Evolutionary conservation across 2,888 invertebrate genomes (phyloP), one percentile per base, ranked within the genome.

Genomic region (Urechis unicinctus): DNA sequence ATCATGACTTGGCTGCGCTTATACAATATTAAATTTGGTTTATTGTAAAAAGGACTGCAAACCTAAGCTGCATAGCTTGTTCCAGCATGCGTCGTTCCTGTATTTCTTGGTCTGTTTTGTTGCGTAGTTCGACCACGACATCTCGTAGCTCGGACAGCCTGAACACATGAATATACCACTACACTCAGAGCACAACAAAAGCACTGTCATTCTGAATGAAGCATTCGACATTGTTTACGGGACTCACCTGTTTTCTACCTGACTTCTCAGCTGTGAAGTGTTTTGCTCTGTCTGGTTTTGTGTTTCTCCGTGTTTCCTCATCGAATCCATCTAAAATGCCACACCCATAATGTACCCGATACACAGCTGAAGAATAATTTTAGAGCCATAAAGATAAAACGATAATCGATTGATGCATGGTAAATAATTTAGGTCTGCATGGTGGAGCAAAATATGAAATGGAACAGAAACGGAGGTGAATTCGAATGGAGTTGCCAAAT

Each of bases 111-210:
- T 77, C 77, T 55, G 72, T 71, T 56, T 69, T 69, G 22, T 66
- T 62, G 43, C 77, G 57, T 22, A 74, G 61, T n/a, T 75, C 73
- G 53, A 73, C 65, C 29, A 76, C 54, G 0, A 73, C 70, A 56
- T 75, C 75, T 28, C 75, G 59, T 41, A 76, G 59, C 55, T 77
- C 77, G 36, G 70, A 57, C 31, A 77, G 59, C 56, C 75, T 74
- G 66, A 3, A 61, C 50, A 22, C 25, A 50, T n/a, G 53, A n/a
- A 26, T 13, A 50, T n/a, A n/a, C n/a, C n/a, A n/a, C n/a, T n/a
- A n/a, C n/a, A n/a, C n/a, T n/a, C n/a, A n/a, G n/a, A n/a, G n/a
- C n/a, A n/a, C n/a, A n/a, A n/a, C n/a, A n/a, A n/a, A n/a, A n/a
- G n/a, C n/a, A n/a, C n/a, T n/a, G n/a, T n/a, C n/a, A n/a, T n/a